Conservation (phyloP, 2,113 vertebrate species). For the Mesitornis unicolor region DNA sequence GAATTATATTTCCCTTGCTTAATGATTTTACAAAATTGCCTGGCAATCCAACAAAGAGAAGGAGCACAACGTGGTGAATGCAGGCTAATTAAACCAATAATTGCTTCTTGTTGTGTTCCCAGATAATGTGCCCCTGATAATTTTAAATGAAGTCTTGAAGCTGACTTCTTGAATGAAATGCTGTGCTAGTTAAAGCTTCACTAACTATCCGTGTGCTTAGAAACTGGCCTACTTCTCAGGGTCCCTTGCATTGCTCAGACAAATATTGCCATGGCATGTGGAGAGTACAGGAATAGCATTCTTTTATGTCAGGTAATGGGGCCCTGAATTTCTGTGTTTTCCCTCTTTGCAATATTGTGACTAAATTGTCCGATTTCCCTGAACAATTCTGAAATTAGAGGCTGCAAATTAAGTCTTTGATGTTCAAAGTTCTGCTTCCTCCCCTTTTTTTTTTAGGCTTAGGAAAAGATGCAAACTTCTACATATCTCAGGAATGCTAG, state of each 20-base stretch:
- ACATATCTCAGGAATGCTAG: neutral
- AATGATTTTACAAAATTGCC: slow-evolving; percentile 82
- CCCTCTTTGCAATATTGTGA: neutral
- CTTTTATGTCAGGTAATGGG: neutral
- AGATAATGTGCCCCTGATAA: slow-evolving; percentile 83
- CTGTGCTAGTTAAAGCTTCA: slow-evolving; percentile 63
- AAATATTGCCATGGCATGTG: neutral
- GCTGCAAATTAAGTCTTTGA: slow-evolving; percentile 11
- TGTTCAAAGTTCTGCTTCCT: neutral
- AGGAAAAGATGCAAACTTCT: neutral
- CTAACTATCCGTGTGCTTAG: slow-evolving; percentile 25
- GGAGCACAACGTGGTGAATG: slow-evolving; percentile 72
- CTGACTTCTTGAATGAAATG: slow-evolving; percentile 67
- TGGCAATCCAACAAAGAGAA: slow-evolving; percentile 80
- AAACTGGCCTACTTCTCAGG: slow-evolving; percentile 70
- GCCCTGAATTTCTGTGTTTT: neutral
- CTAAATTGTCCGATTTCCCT: neutral
- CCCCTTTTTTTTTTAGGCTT: neutral
- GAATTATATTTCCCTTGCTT: slow-evolving; percentile 80
- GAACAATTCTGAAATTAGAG: slow-evolving; percentile 23
- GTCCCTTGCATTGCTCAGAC: neutral
- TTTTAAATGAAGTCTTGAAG: slow-evolving; percentile 79
- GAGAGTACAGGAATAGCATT: neutral
- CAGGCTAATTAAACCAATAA: slow-evolving; percentile 84
- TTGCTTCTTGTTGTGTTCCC: slow-evolving; percentile 79